Evolutionary conservation across 2,113 vertebrate species (phyloP).

Genomic region (Prinia subflava): DNA sequence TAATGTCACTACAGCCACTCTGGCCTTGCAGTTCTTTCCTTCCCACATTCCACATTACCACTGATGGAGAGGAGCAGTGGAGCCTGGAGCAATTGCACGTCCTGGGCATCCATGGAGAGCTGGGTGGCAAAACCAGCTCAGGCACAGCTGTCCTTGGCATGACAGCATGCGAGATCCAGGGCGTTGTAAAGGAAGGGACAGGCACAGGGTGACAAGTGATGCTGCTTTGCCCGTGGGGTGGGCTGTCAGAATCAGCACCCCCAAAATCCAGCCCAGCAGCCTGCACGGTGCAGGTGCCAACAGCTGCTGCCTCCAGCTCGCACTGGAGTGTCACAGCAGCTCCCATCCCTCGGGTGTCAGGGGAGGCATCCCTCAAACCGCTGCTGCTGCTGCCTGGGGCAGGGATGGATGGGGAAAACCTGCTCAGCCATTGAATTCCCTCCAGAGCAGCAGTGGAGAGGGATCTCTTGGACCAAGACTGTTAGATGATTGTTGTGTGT

Average conservation of each 20-base stretch:
- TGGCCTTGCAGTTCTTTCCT: background rate
- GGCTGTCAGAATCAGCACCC: background rate
- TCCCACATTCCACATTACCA: rapidly evolving
- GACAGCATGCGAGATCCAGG: background rate
- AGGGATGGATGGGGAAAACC: background rate
- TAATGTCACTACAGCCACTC: background rate
- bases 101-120: rapidly evolving
- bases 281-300: background rate
- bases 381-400: background rate
- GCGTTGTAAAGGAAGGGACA: background rate
- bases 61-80: background rate
- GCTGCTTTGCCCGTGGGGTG: background rate
- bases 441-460: background rate
- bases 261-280: background rate
- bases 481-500: background rate
- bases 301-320: background rate
- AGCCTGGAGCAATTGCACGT: rapidly evolving
- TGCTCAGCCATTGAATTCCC: background rate
- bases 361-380: background rate
- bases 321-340: rapidly evolving
- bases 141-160: background rate
- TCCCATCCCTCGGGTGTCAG: background rate
- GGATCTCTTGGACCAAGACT: rapidly evolving
- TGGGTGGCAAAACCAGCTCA: background rate
- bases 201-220: background rate